These are phyloP conservation scores for Limulus polyphemus DNA, from an alignment of 2,888 invertebrate genomes.

Conservation along the genomic window DNA sequence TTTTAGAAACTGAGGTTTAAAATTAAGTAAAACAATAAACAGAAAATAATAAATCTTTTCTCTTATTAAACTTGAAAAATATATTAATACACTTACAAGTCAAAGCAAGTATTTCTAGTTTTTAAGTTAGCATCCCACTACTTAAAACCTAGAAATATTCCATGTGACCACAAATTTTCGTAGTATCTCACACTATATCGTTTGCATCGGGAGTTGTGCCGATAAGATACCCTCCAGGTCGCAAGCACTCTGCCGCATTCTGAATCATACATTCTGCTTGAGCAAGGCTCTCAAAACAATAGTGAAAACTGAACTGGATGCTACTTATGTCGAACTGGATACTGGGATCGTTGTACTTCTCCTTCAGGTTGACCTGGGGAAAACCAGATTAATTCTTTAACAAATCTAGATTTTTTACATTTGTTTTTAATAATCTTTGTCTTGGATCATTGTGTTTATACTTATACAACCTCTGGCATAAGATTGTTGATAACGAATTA, in stretches of 20 bases:
- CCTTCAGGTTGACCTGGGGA: conserved; percentile 32
- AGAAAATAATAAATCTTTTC: no score
- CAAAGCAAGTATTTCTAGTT: no score
- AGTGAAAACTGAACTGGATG: conserved; percentile 98
- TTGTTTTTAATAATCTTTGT: not conserved
- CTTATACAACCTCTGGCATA: no score
- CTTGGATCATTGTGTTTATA: no score
- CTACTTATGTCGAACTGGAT: conserved; percentile 77
- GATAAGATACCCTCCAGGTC: conserved; percentile 85
- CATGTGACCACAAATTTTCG: no score
- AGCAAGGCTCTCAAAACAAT: conserved; percentile 74
- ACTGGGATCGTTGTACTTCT: conserved; percentile 59
- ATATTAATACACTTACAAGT: no score
- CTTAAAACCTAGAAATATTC: no score
- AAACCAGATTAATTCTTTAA: not conserved
- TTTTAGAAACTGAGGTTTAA: not conserved
- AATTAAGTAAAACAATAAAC: no score
- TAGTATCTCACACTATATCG: conserved; percentile 61
- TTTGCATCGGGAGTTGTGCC: conserved; percentile 91
- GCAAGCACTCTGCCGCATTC: conserved; percentile 80
- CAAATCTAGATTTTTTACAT: conserved; percentile 1
- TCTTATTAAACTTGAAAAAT: no score
- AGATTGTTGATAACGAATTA: no score
- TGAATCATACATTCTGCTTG: conserved; percentile 85
- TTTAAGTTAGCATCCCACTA: no score